Evolutionary conservation across 2,797 vertebrate genomes (phyloP).

Genomic region (Halcyon smyrnensis): DNA sequence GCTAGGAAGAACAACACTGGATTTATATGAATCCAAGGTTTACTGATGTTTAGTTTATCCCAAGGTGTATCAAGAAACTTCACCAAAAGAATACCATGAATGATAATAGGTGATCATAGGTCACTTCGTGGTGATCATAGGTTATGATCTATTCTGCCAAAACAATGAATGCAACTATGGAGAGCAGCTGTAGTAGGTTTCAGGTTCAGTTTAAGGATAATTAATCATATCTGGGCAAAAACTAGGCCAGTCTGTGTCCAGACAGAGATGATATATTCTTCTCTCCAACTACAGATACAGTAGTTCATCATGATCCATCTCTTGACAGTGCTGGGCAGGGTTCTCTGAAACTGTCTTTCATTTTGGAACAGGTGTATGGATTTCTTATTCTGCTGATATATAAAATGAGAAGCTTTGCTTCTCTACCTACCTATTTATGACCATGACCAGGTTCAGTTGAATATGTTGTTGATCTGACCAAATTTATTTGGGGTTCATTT

Average conservation of each 20-base stretch:
- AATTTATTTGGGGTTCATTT: neutral
- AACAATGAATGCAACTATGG: neutral
- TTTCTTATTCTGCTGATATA: neutral
- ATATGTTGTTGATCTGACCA: neutral
- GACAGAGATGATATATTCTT: neutral
- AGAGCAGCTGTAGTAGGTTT: neutral
- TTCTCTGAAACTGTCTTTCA: neutral
- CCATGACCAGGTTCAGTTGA: neutral
- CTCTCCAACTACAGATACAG: neutral
- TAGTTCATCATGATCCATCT: neutral
- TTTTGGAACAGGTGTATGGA: neutral
- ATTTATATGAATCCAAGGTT: neutral
- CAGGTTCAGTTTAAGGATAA: neutral
- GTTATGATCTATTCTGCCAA: neutral
- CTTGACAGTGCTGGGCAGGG: neutral
- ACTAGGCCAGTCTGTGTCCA: neutral
- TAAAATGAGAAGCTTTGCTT: neutral
- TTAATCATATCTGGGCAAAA: neutral
- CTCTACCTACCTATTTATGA: neutral
- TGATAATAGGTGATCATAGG: neutral
- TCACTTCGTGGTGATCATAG: neutral
- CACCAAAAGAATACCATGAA: neutral
- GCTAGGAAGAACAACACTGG: neutral
- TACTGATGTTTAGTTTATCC: neutral
- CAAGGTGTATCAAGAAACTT: neutral